A percentile compares a stretch with the other conserved stretches of the same genome.
These are phyloP conservation scores for Drosophila triauraria DNA, from an alignment of 1,140 invertebrate species.

Conservation along the genomic window DNA sequence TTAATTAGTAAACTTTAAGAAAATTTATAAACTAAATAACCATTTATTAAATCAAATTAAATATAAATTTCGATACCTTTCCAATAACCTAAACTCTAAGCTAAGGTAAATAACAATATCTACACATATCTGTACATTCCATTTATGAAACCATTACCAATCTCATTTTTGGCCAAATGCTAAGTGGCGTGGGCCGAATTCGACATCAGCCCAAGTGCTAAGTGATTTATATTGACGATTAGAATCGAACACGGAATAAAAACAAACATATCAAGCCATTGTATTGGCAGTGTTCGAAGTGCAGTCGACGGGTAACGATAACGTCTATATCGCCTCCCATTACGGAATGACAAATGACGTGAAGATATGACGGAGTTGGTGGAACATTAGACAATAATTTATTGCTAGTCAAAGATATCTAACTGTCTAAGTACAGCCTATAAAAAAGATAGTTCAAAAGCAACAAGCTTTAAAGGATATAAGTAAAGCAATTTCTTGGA, in stretches of 20 bases:
- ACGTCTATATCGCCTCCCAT: slow-evolving; percentile 37
- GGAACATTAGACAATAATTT: slow-evolving; percentile 32
- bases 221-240: slow-evolving; percentile 70
- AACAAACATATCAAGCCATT: slow-evolving; percentile 36
- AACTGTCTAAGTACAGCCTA: slow-evolving; percentile 7
- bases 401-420: slow-evolving; percentile 29
- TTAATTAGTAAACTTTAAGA: not conserved
- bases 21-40: no score
- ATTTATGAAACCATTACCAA: slow-evolving; percentile 15
- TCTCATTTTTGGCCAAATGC: slow-evolving; percentile 32
- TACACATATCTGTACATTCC: not conserved
- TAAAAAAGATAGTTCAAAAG: slow-evolving; percentile 19
- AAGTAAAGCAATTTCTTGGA: not conserved
- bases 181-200: slow-evolving; percentile 46
- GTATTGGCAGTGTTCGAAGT: slow-evolving; percentile 22
- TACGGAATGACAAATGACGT: slow-evolving; percentile 43
- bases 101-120: slow-evolving; percentile 2
- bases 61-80: not conserved
- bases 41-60: not conserved
- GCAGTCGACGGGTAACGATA: slow-evolving; percentile 26
- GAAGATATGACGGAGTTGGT: slow-evolving; percentile 25
- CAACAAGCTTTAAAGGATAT: not conserved
- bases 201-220: slow-evolving; percentile 57
- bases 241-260: slow-evolving; percentile 44
- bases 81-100: not conserved